These are phyloP conservation scores for Dorcus hopei DNA, from an alignment of 2,888 invertebrate species.

Conservation along the genomic window DNA sequence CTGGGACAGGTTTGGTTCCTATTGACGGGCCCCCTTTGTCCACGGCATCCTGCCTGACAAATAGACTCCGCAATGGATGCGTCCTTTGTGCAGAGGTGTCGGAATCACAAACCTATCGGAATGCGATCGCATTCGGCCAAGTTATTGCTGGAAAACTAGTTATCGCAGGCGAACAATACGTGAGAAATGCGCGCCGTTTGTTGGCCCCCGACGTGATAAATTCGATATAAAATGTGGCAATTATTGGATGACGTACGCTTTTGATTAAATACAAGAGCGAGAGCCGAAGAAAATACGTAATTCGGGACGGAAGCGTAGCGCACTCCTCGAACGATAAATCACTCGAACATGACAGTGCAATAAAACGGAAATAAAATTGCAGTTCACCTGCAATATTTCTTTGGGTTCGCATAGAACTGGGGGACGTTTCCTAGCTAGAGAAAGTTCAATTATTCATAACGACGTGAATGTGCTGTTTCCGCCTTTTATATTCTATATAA, in stretches of 20 bases:
- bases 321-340: constrained; percentile 37
- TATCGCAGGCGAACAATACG: not conserved
- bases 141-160: not conserved
- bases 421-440: constrained; percentile 9
- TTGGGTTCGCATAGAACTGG: constrained; percentile 8
- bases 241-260: not conserved
- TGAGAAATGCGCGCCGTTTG: not conserved
- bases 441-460: constrained; percentile 12
- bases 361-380: constrained; percentile 39
- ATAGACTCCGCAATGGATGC: constrained; percentile 39
- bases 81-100: constrained; percentile 38
- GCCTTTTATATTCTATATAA: not conserved
- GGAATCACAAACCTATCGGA: constrained; percentile 33
- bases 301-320: constrained; percentile 19
- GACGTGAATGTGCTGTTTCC: not conserved
- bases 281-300: not conserved
- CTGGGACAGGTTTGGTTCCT: constrained; percentile 13
- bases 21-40: constrained; percentile 28
- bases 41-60: constrained; percentile 36
- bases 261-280: not conserved
- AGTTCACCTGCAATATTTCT: constrained; percentile 35
- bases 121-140: constrained; percentile 24
- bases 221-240: not conserved
- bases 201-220: not conserved
- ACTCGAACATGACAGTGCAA: constrained; percentile 36